Evolutionary conservation across 2,888 invertebrate species (phyloP).

Genomic region (Choreutis nemorana): DNA sequence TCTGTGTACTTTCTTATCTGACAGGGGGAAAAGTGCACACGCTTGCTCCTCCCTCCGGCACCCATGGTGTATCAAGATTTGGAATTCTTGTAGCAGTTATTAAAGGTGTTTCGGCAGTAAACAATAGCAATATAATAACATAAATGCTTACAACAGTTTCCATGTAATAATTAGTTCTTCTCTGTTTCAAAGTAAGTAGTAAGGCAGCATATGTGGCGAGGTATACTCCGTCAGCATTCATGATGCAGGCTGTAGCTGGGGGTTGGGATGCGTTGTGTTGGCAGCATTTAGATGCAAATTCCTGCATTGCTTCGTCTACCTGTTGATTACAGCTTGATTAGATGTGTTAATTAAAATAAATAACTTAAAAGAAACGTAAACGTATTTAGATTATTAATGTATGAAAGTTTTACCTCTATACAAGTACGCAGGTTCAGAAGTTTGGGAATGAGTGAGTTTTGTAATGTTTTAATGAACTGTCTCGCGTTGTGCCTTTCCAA

Average conservation of each 20-base stretch:
- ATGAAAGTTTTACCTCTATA: slow-evolving; percentile 67
- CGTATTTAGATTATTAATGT: not conserved
- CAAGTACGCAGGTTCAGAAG: slow-evolving; percentile 79
- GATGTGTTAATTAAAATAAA: not conserved
- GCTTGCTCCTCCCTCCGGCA: too few species aligned
- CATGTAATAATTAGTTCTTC: slow-evolving; percentile 78
- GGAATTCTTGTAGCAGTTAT: too few species aligned
- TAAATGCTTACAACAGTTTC: slow-evolving; percentile 44
- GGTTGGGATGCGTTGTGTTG: slow-evolving; percentile 74
- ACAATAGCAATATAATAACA: too few species aligned
- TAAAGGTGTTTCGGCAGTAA: too few species aligned
- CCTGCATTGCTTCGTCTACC: slow-evolving; percentile 91
- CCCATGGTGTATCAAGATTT: too few species aligned
- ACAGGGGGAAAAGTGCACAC: too few species aligned
- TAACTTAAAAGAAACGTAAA: not conserved
- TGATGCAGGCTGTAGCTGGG: slow-evolving; percentile 74
- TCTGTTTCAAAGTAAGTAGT: slow-evolving; percentile 83
- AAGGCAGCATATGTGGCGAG: slow-evolving; percentile 88
- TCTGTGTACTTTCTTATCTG: too few species aligned
- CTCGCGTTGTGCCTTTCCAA: slow-evolving; percentile 87
- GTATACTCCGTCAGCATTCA: slow-evolving; percentile 96
- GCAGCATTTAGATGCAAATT: slow-evolving; percentile 91
- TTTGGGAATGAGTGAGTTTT: slow-evolving; percentile 78
- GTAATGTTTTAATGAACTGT: slow-evolving; percentile 81
- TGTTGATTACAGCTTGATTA: slow-evolving; percentile 16